Evolutionary conservation across 2,888 invertebrate genomes (phyloP).

Genomic region (Eilema depressum): DNA sequence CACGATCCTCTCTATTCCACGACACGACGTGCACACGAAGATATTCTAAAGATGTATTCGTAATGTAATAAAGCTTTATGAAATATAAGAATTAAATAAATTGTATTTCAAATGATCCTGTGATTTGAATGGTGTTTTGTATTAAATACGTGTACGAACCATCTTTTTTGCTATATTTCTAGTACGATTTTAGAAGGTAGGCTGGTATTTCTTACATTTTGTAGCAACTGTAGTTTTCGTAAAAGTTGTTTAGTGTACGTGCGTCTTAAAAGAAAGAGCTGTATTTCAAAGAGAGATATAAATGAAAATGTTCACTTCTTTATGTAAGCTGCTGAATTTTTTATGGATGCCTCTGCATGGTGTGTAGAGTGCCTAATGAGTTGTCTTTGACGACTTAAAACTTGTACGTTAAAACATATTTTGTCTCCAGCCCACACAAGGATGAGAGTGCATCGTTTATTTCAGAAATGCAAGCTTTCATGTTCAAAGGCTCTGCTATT

Average conservation of each 20-base stretch:
- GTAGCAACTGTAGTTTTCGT: constrained; percentile 32
- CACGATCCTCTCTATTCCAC: constrained; percentile 63
- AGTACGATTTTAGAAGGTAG: neutral
- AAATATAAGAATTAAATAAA: constrained; percentile 6
- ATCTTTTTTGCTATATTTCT: neutral
- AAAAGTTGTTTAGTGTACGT: constrained; percentile 53
- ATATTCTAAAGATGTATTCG: constrained; percentile 42
- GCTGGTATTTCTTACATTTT: constrained; percentile 4
- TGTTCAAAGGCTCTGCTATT: constrained; percentile 19
- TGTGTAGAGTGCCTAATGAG: constrained; percentile 75
- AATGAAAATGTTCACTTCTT: constrained; percentile 64
- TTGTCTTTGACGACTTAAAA: constrained; percentile 71
- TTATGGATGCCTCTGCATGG: constrained; percentile 68
- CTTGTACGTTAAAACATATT: constrained; percentile 61
- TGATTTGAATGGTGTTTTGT: neutral
- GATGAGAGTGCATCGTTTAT: constrained; percentile 43
- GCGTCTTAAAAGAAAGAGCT: constrained; percentile 68
- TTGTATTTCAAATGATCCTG: neutral
- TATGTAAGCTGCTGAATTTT: constrained; percentile 70
- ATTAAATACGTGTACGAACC: neutral
- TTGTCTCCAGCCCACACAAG: constrained; percentile 51
- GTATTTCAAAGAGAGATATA: constrained; percentile 72
- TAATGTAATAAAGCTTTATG: constrained; percentile 21
- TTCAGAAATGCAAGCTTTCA: constrained; percentile 21
- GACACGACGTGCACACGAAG: constrained; percentile 44